Conservation (phyloP, 2,113 vertebrate species). For the Anolis sagrei region DNA sequence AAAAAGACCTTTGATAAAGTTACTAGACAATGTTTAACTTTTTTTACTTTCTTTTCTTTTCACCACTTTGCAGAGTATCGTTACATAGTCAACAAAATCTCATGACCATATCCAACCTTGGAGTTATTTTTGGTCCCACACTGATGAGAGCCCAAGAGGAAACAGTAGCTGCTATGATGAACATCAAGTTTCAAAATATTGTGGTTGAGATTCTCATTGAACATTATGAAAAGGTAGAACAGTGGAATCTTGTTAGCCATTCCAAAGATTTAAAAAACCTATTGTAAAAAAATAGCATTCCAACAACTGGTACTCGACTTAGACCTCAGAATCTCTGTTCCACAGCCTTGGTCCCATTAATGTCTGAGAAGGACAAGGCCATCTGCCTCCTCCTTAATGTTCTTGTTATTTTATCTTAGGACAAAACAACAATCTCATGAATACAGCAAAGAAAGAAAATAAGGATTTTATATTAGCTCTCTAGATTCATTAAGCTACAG, state of each 20-base stretch:
- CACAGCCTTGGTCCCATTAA: neutral
- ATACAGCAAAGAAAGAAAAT: too few species aligned
- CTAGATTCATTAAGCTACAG: neutral
- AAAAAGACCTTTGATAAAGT: neutral
- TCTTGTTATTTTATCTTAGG: neutral
- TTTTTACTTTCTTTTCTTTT: neutral
- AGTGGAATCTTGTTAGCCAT: neutral
- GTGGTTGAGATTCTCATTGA: conserved; percentile 98
- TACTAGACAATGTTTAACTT: neutral
- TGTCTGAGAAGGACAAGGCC: neutral
- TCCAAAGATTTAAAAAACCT: neutral
- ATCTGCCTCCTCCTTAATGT: neutral
- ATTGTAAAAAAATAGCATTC: neutral
- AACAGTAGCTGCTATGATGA: conserved; percentile 99
- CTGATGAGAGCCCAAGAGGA: conserved; percentile 97
- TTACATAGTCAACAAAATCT: conserved; percentile 94
- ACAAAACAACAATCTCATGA: too few species aligned
- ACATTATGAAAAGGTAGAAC: conserved; percentile 93
- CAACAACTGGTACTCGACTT: neutral
- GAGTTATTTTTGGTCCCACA: conserved; percentile 97
- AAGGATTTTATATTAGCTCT: neutral
- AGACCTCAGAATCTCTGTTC: neutral
- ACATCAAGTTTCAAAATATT: conserved; percentile 99
- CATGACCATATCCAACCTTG: conserved; percentile 98
- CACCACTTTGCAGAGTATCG: conserved; percentile 85